Evolutionary conservation across 2,113 vertebrate genomes (phyloP).

Genomic region (Paraplagusia blochii): DNA sequence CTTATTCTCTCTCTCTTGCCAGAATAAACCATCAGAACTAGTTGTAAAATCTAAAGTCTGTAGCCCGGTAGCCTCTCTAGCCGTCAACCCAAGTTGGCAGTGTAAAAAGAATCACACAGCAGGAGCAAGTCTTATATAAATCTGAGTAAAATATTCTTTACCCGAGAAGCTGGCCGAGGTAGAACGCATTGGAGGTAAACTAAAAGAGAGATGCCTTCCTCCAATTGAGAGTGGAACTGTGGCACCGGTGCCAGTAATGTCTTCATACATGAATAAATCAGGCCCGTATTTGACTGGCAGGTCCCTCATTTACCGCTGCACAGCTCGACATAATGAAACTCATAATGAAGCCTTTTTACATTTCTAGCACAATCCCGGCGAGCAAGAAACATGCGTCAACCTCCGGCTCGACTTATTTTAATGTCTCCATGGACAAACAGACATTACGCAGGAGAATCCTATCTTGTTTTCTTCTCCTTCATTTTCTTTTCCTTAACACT

Average conservation of each 20-base stretch:
- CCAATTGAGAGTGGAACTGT: not conserved
- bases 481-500: not conserved
- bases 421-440: not conserved
- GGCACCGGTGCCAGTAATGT: slow-evolving; percentile 4
- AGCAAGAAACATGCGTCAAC: not conserved
- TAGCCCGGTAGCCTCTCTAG: not conserved
- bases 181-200: not conserved
- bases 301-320: slow-evolving; percentile 12
- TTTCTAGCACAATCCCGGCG: not conserved
- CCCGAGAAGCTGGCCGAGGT: slow-evolving; percentile 7
- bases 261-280: slow-evolving; percentile 6
- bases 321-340: slow-evolving; percentile 2
- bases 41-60: slow-evolving; percentile 3
- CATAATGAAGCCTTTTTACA: not conserved
- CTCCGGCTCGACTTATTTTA: not conserved
- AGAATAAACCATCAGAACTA: not conserved
- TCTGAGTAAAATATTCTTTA: not conserved
- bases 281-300: not conserved
- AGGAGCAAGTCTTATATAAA: slow-evolving; percentile 6
- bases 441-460: slow-evolving; percentile 1
- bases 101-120: not conserved
- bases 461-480: not conserved
- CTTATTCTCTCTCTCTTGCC: no score
- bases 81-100: not conserved
- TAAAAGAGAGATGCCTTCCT: slow-evolving; percentile 5